Percentiles rank a stretch among this genome's conserved stretches.
Conservation (phyloP, 2,797 vertebrate species). For the Mormyrus proboscirostris region DNA sequence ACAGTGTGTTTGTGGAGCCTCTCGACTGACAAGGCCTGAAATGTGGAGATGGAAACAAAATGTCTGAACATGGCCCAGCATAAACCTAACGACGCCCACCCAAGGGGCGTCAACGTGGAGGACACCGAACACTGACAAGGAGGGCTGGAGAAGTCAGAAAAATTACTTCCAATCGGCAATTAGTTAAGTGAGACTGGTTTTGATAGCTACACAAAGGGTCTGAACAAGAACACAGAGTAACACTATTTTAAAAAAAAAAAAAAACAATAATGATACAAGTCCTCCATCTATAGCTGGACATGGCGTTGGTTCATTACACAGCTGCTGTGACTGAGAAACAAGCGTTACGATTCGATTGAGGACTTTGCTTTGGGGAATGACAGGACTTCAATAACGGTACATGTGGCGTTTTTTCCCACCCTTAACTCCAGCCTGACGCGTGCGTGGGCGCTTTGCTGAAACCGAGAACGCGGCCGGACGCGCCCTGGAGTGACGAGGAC, state of each 20-base stretch:
- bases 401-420: not conserved
- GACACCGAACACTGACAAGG: not conserved
- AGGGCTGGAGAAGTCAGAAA: not conserved
- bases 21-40: not conserved
- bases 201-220: not conserved
- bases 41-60: not conserved
- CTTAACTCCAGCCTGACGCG: not conserved
- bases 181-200: not conserved
- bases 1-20: not conserved
- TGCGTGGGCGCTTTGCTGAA: not conserved
- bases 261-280: not conserved
- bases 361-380: not conserved
- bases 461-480: too few relatives aligned
- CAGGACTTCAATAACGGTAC: not conserved
- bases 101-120: not conserved
- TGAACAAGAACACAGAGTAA: not conserved
- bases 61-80: not conserved
- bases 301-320: not conserved
- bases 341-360: not conserved
- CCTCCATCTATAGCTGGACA: not conserved
- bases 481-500: not conserved
- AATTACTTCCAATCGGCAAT: not conserved
- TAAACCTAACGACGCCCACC: not conserved
- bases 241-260: not conserved
- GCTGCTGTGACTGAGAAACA: not conserved